These are phyloP conservation scores for Agrochola litura DNA, from an alignment of 2,888 invertebrate genomes.

Conservation along the genomic window DNA sequence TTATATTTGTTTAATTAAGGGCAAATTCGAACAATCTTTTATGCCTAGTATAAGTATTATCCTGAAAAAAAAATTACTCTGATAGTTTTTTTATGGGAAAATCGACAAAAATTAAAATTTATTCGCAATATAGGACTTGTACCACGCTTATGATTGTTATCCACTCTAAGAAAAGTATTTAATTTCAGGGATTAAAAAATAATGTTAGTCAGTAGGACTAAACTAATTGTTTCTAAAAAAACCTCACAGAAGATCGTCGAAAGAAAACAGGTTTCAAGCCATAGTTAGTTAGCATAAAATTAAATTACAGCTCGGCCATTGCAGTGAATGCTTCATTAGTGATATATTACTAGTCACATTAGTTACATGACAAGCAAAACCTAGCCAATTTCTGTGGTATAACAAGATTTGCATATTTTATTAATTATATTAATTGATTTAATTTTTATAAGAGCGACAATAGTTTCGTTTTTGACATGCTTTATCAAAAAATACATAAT, in stretches of 20 bases:
- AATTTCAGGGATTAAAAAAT: neutral
- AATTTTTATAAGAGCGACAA: neutral
- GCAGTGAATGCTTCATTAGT: constrained; percentile 55
- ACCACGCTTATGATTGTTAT: neutral
- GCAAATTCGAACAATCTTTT: neutral
- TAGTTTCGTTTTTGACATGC: neutral
- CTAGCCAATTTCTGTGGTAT: constrained; percentile 13
- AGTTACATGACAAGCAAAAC: constrained; percentile 40
- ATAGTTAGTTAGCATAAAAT: constrained; percentile 17
- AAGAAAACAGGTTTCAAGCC: constrained; percentile 1
- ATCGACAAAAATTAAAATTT: neutral
- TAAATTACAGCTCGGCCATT: constrained; percentile 41
- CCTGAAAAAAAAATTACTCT: neutral
- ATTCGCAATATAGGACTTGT: neutral
- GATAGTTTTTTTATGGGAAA: neutral
- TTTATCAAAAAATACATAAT: neutral
- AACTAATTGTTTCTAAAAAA: neutral
- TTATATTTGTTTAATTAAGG: neutral
- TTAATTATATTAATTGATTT: constrained; percentile 13
- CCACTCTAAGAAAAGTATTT: neutral
- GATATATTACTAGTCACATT: constrained; percentile 22
- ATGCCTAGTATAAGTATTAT: neutral
- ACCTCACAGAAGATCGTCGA: neutral
- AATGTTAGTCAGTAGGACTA: neutral
- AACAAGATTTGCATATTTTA: constrained; percentile 26